Base-by-base conservation (phyloP, 2,888 invertebrate species). In the Linnaemya vulpina region DNA sequence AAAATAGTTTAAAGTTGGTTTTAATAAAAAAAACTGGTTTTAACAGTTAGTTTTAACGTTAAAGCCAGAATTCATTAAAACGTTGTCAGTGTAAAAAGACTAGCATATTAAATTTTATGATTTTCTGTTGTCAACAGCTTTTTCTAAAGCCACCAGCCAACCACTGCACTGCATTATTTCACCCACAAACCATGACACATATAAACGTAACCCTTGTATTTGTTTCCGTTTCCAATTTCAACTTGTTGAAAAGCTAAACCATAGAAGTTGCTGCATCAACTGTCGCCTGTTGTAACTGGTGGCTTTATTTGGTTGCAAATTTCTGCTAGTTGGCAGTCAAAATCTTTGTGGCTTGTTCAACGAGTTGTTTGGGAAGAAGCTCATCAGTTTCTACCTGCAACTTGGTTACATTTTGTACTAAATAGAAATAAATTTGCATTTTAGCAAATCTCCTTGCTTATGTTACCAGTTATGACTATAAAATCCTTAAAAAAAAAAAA, bases 181-280 rank as follows among this genome's bases (percentile, higher is more conserved):
- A 53, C 35, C 63, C 25, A 40, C 63, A 75, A 63, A 40, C 38
- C 25, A 40, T 75, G 75, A 63, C 62, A 63, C 38, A 75, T 75
- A 63, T 75, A 3, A 51, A 38, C 35, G 22, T 20, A 51, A 75
- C 17, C 53, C 11, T n/a, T 46, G 17, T 8, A 17, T 1, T 15
- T 25, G 30, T 58, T 25, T 25, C 71, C 40, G 55, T 11, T 30
- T 25, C 55, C 8, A 38, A 55, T 43, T 35, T 11, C 58, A 46
- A 73, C 71, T 73, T 73, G 71, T 73, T 73, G 71, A 43, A 46
- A 73, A 58, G 46, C 46, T 73, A 30, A 30, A 60, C 60, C 73
- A 17, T 49, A 46, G 7, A 60, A 35, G 30, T 60, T 73, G 60
- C 49, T 20, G n/a, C 46, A 20, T 35, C 20, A 73, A 49, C 35